phyloP scores from a whole-genome alignment of 2,888 invertebrate species.

The Diplazon laetatorius region DNA sequence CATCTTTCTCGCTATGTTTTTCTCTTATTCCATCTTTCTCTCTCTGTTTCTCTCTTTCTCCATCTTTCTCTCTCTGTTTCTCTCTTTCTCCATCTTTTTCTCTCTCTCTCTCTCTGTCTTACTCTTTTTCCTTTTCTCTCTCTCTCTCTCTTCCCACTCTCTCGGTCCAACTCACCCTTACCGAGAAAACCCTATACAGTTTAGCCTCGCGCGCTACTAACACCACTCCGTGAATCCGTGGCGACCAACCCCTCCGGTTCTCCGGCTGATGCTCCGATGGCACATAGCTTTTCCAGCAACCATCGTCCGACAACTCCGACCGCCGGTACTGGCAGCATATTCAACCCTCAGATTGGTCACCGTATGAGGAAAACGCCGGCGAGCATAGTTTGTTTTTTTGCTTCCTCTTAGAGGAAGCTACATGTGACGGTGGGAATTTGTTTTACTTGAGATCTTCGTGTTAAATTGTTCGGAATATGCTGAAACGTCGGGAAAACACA shows the following conservation, averaged over 20 bases:
- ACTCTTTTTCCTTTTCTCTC: background rate
- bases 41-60: background rate
- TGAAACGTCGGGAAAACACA: no score
- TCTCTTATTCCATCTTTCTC: no score
- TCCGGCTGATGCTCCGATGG: constrained; percentile 9
- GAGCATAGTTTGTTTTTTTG: no score
- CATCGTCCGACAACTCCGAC: constrained; percentile 31
- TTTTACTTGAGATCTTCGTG: no score
- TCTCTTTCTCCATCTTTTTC: constrained; percentile 41
- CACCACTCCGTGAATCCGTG: constrained; percentile 38
- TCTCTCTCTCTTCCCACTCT: background rate
- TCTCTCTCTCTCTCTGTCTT: background rate
- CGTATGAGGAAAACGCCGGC: no score
- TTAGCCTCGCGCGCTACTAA: constrained; percentile 42
- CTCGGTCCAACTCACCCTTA: constrained; percentile 1
- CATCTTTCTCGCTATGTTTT: no score
- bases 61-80: constrained; percentile 45
- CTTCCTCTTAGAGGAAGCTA: no score
- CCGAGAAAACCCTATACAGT: constrained; percentile 20
- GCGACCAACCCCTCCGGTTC: constrained; percentile 19
- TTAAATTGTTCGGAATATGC: no score
- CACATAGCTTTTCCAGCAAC: constrained; percentile 50
- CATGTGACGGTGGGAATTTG: no score
- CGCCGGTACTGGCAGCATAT: constrained; percentile 23
- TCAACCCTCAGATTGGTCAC: constrained; percentile 5